These are phyloP conservation scores for Camelus bactrianus DNA, from an alignment of 2,113 vertebrate genomes.

Conservation along the genomic window DNA sequence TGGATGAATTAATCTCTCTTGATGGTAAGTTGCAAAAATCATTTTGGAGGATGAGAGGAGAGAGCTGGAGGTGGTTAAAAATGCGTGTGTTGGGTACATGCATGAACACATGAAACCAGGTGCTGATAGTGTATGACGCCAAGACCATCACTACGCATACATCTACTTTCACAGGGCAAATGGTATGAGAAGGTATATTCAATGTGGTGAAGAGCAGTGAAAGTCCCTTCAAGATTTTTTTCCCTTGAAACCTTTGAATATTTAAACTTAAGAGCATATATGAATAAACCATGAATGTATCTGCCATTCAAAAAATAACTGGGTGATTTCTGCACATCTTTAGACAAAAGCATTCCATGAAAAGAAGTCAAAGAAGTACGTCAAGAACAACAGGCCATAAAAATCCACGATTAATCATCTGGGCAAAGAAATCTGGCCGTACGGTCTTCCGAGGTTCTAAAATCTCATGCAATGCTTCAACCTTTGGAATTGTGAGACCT, in stretches of 20 bases:
- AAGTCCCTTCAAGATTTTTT: constrained; percentile 29
- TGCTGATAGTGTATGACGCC: fast-evolving
- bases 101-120: background rate
- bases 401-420: background rate
- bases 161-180: background rate
- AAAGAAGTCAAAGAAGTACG: background rate
- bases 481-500: background rate
- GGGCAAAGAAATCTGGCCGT: background rate
- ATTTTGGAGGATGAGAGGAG: no score
- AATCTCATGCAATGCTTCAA: background rate
- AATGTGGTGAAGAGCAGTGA: background rate
- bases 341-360: background rate
- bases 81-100: background rate
- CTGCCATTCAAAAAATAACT: constrained; percentile 35
- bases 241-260: background rate
- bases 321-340: background rate
- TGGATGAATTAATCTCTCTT: background rate
- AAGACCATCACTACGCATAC: no score
- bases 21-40: background rate
- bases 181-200: background rate
- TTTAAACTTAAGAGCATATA: background rate
- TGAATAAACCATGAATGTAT: background rate
- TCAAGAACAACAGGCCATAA: background rate
- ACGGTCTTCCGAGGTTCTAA: background rate
- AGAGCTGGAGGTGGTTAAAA: background rate